phyloP scores from a whole-genome alignment of 2,113 vertebrate genomes.

The Zeus faber region DNA sequence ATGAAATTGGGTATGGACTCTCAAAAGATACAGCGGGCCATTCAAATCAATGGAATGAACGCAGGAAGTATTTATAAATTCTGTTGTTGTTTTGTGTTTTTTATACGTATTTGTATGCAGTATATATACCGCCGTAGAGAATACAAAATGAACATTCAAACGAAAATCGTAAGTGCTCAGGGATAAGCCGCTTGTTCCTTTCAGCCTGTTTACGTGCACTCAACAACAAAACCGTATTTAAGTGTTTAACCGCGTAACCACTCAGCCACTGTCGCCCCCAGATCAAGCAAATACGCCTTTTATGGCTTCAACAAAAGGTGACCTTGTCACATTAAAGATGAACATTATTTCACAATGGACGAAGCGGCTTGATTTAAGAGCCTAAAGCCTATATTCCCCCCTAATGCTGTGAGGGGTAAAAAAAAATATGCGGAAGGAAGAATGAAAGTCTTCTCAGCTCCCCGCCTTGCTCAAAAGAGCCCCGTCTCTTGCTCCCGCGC shows the following conservation, averaged over 20 bases:
- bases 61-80: too few relatives aligned
- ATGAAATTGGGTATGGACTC: background rate
- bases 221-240: background rate
- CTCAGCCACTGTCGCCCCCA: background rate
- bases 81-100: background rate
- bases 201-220: background rate
- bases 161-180: too few relatives aligned
- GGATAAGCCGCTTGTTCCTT: background rate
- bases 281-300: background rate
- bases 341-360: background rate
- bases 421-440: background rate
- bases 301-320: background rate
- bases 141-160: background rate
- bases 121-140: too few relatives aligned
- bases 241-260: background rate
- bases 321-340: background rate
- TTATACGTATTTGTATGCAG: background rate
- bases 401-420: background rate
- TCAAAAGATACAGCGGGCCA: too few relatives aligned
- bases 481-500: background rate
- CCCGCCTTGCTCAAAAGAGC: background rate
- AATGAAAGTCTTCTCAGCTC: conserved; percentile 5
- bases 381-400: background rate
- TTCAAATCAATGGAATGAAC: too few relatives aligned
- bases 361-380: background rate